Conservation (phyloP, 2,113 vertebrate genomes). For the Oenanthe melanoleuca region DNA sequence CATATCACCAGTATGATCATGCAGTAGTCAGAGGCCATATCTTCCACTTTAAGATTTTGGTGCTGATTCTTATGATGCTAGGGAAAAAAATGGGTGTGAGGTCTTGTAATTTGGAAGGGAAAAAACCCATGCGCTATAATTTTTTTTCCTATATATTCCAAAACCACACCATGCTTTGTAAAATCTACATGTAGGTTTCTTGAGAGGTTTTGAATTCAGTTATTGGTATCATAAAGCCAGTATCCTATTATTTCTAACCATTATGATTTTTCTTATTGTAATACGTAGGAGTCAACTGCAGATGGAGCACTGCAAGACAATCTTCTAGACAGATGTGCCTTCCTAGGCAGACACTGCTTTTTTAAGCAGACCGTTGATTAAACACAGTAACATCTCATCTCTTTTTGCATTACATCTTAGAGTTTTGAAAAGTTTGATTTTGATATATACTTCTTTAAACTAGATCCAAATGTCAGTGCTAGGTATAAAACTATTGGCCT, state of each 20-base stretch:
- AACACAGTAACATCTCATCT: background rate
- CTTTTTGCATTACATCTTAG: background rate
- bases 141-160: background rate
- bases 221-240: background rate
- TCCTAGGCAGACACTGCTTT: background rate
- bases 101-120: background rate
- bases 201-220: background rate
- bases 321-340: background rate
- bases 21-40: background rate
- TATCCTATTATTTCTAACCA: background rate
- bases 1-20: rapidly evolving
- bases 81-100: background rate
- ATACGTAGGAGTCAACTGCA: background rate
- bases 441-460: constrained; percentile 6
- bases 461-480: constrained; percentile 2
- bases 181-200: background rate
- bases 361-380: background rate
- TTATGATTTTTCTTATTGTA: background rate
- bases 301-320: background rate
- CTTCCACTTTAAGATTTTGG: background rate
- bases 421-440: background rate
- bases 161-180: background rate
- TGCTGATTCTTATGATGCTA: background rate
- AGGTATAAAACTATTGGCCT: background rate
- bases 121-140: background rate